Conservation (phyloP, 2,113 vertebrate species). For the Asarcornis scutulata region DNA sequence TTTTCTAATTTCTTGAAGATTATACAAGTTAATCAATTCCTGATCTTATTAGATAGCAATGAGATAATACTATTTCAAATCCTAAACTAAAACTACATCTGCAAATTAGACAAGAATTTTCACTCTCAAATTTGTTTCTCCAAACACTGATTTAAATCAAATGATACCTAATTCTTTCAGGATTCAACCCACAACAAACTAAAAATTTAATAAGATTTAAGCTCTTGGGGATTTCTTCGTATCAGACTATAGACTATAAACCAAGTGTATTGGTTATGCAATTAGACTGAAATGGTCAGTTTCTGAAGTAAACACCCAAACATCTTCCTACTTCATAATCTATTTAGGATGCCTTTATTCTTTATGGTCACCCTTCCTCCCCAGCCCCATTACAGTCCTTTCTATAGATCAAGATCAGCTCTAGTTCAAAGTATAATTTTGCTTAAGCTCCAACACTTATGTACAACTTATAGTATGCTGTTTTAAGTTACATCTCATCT, state of each 20-base stretch:
- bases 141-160: not conserved
- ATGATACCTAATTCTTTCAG: not conserved
- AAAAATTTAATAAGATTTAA: not conserved
- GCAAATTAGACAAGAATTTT: constrained; percentile 26
- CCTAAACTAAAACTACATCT: not conserved
- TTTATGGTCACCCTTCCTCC: accelerated
- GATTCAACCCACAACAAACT: not conserved
- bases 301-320: not conserved
- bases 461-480: not conserved
- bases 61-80: not conserved
- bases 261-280: not conserved
- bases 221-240: not conserved
- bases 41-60: not conserved
- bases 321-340: not conserved
- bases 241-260: not conserved
- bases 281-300: not conserved
- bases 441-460: not conserved
- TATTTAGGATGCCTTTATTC: not conserved
- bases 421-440: not conserved
- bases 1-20: constrained; percentile 12
- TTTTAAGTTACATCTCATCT: not conserved
- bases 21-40: not conserved
- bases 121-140: not conserved
- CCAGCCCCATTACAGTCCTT: not conserved
- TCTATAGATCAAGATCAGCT: not conserved